Evolutionary conservation across 2,113 vertebrate genomes (phyloP).

Genomic region (Chitala chitala): DNA sequence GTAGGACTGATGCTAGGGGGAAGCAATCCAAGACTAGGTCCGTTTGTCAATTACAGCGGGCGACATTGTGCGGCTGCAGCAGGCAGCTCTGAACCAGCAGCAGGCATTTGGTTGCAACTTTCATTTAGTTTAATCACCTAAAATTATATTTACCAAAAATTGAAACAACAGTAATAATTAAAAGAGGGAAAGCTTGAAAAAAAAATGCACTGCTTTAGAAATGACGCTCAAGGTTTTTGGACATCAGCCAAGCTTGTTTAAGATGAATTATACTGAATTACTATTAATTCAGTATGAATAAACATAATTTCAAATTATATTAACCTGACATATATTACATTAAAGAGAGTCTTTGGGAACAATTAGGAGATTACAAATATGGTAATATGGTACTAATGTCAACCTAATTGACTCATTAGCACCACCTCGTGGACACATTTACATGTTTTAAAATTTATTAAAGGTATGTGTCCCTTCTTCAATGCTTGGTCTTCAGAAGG

Average conservation of each 20-base stretch:
- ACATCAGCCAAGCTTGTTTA: background rate
- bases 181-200: background rate
- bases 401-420: conserved; percentile 25
- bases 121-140: no score
- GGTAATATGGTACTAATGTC: background rate
- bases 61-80: background rate
- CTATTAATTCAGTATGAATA: background rate
- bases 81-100: background rate
- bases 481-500: no score
- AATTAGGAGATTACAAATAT: background rate
- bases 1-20: background rate
- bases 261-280: background rate
- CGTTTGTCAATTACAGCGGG: background rate
- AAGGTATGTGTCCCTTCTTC: no score
- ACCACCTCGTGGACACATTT: conserved; percentile 39
- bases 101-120: no score
- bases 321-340: background rate
- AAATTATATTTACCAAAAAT: no score
- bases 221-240: background rate
- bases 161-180: background rate
- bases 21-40: background rate
- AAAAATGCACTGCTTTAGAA: background rate
- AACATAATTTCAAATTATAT: background rate
- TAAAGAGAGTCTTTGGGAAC: background rate
- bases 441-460: background rate